Evolutionary conservation across 2,797 vertebrate species (phyloP), one percentile per base, ranked within the genome.

Genomic region (Poeciliopsis paucimaculata): DNA sequence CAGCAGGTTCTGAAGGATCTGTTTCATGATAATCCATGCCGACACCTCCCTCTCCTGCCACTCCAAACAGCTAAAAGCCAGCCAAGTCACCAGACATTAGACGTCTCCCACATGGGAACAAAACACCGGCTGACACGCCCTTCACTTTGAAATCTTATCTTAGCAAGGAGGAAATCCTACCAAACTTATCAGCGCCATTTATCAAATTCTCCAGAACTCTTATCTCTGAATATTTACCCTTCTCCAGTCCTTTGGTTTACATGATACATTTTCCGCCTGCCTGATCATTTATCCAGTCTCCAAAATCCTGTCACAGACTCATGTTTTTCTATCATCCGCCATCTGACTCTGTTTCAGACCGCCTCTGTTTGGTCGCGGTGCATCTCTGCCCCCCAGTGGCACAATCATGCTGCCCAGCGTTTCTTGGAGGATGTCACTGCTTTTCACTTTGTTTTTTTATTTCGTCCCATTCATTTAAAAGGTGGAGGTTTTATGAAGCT

Each of bases 381-480:
- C 91, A 84, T 91, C 85, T 62, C 90, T 95, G 94, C 93, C 92
- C 92, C 87, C 94, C 83, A 77, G 87, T 94, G 94, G 68, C n/a
- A 8, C 12, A 5, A 12, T 15, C 71, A 43, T 12, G 51, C 18
- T 39, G 49, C 15, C 8, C 55, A 28, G 41, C 45, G n/a, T 45
- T 73, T 18, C 43, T n/a, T 73, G 20, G 16, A 57, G 13, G 45
- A 51, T 41, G 10, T 51, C 23, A 51, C 46, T 20, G 28, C 18
- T 73, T 73, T 36, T 53, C 41, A 36, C 18, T 36, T 36, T 0
- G 2, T 11, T 20, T 7, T 18, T 20, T 51, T 51, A 18, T 47
- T 73, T 34, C 8, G 53, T 73, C 72, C n/a, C 47, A 51, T 36
- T 73, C 20, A 15, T 51, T 36, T 23, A 53, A 49, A 73, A 34